Evolutionary conservation across 2,888 invertebrate genomes (phyloP).

Genomic region (Chrysomela aeneicollis): DNA sequence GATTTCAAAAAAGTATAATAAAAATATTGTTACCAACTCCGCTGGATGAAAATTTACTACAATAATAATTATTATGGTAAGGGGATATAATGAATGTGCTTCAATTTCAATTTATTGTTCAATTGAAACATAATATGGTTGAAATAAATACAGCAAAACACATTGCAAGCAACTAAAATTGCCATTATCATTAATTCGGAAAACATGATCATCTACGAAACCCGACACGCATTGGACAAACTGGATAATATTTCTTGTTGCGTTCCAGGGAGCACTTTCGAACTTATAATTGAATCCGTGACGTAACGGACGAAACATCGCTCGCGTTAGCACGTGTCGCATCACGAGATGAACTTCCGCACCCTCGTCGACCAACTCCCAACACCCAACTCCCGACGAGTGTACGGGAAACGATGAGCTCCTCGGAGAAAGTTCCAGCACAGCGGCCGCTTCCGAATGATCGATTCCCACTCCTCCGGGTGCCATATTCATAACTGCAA

Average conservation of each 20-base stretch:
- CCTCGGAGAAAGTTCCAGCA: background rate
- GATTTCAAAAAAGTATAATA: no score
- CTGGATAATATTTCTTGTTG: background rate
- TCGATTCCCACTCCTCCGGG: background rate
- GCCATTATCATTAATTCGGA: no score
- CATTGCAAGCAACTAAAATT: no score
- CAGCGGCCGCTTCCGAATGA: background rate
- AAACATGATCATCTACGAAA: background rate
- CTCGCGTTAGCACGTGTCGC: constrained; percentile 1
- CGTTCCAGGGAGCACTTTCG: background rate
- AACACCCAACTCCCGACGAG: background rate
- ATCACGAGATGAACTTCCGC: background rate
- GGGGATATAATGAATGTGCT: no score
- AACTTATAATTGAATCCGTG: constrained; percentile 3
- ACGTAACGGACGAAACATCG: background rate
- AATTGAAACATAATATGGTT: no score
- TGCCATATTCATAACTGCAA: background rate
- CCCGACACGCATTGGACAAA: background rate
- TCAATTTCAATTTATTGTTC: no score
- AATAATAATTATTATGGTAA: no score
- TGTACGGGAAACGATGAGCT: background rate
- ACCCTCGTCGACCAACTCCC: background rate
- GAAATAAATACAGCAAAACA: no score
- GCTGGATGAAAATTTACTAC: no score
- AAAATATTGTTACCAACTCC: no score